Evolutionary conservation across 2,797 vertebrate species (phyloP).

Genomic region (Poecilia wingei): DNA sequence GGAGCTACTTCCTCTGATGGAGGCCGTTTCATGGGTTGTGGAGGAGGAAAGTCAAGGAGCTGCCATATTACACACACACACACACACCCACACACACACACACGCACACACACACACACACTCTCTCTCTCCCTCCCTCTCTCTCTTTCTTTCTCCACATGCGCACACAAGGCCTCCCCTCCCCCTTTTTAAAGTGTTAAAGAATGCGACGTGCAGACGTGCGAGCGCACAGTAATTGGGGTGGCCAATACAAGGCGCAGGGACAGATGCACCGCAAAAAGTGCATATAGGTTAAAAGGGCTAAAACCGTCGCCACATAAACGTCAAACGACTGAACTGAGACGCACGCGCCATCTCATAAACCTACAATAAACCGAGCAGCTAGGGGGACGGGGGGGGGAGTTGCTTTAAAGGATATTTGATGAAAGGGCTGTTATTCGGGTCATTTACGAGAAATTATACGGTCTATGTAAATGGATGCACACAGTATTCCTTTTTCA

Average conservation of each 20-base stretch:
- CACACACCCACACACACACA: slow-evolving; percentile 11
- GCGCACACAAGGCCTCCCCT: not conserved
- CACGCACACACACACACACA: slow-evolving; percentile 25
- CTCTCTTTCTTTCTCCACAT: not conserved
- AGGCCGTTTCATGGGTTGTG: slow-evolving; percentile 61
- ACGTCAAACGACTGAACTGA: slow-evolving; percentile 14
- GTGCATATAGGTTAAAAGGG: slow-evolving; percentile 29
- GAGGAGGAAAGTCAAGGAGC: slow-evolving; percentile 73
- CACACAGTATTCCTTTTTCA: not conserved
- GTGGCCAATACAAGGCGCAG: slow-evolving; percentile 37
- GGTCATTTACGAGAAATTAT: not conserved
- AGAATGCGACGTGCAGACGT: slow-evolving; percentile 38
- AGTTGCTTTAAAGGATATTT: not conserved
- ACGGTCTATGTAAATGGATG: not conserved
- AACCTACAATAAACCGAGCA: not conserved
- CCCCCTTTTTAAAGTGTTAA: slow-evolving; percentile 31
- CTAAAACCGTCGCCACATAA: slow-evolving; percentile 15
- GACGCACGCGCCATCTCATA: not conserved
- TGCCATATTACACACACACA: slow-evolving; percentile 55
- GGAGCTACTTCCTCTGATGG: slow-evolving; percentile 76
- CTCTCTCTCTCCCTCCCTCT: slow-evolving; percentile 5
- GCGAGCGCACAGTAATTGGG: slow-evolving; percentile 32
- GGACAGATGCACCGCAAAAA: slow-evolving; percentile 24
- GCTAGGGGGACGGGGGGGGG: not conserved
- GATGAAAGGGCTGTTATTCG: not conserved